These are phyloP conservation scores for Cichladusa arquata DNA, from an alignment of 2,113 vertebrate species.

Conservation along the genomic window DNA sequence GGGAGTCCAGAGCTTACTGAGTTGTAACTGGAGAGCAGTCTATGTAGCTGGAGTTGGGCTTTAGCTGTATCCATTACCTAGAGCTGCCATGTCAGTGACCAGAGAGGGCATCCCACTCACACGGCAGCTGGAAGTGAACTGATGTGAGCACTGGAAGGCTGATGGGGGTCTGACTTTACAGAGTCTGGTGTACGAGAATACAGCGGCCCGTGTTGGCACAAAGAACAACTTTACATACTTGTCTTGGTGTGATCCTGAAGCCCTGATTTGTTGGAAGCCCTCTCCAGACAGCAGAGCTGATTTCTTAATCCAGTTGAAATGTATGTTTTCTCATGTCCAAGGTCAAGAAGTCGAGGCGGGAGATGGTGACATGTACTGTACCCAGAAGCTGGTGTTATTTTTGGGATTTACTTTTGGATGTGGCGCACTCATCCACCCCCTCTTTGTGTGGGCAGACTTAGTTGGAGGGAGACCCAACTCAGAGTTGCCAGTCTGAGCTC, in stretches of 20 bases:
- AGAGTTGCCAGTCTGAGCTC: background rate
- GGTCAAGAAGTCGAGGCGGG: background rate
- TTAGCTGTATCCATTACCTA: fast-evolving
- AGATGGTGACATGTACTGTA: background rate
- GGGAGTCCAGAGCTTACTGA: background rate
- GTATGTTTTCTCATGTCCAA: background rate
- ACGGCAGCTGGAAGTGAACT: background rate
- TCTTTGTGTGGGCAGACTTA: background rate
- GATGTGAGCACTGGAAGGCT: background rate
- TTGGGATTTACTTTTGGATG: background rate
- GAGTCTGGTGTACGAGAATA: background rate
- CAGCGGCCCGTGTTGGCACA: background rate
- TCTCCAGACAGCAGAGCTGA: background rate
- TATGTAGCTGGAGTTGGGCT: background rate
- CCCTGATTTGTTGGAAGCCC: background rate
- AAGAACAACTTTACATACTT: background rate
- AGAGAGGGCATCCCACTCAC: background rate
- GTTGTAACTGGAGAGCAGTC: background rate
- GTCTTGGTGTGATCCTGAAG: background rate
- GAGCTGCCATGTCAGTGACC: background rate
- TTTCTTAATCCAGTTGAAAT: background rate
- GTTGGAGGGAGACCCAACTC: background rate
- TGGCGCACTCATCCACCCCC: background rate
- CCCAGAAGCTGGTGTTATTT: background rate
- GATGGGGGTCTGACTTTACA: background rate